Percentiles rank a stretch among this genome's conserved stretches.
phyloP scores from a whole-genome alignment of 2,113 vertebrate genomes.

The Myotis lucifugus region DNA sequence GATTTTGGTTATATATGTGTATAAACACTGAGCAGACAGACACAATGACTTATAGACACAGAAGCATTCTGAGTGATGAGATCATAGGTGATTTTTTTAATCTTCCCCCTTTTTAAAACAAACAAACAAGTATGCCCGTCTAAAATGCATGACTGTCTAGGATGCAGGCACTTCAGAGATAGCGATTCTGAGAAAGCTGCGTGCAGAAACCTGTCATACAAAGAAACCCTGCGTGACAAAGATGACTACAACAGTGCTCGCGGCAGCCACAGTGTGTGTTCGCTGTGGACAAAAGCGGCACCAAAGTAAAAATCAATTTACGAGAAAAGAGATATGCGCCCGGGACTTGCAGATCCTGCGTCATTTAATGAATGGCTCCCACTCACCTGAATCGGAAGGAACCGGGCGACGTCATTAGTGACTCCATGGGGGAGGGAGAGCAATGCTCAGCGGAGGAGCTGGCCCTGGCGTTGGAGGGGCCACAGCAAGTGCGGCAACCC shows the following conservation, averaged over 20 bases:
- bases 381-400: background rate
- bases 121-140: background rate
- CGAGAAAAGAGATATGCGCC: background rate
- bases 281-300: background rate
- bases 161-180: background rate
- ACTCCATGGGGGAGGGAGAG: background rate
- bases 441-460: background rate
- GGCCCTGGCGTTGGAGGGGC: background rate
- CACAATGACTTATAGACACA: background rate
- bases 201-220: background rate
- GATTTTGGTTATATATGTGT: background rate
- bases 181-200: background rate
- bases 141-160: background rate
- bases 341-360: background rate
- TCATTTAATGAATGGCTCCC: background rate
- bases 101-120: background rate
- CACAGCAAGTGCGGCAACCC: background rate
- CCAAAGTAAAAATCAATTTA: background rate
- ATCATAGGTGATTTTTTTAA: background rate
- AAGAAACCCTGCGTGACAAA: background rate
- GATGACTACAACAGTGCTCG: fast-evolving
- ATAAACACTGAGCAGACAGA: background rate
- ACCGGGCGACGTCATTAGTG: background rate
- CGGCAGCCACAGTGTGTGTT: fast-evolving
- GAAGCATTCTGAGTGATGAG: background rate